Evolutionary conservation across 1,140 invertebrate genomes (phyloP), one percentile per base, ranked within the genome.

Genomic region (Meloidogyne chitwoodi): DNA sequence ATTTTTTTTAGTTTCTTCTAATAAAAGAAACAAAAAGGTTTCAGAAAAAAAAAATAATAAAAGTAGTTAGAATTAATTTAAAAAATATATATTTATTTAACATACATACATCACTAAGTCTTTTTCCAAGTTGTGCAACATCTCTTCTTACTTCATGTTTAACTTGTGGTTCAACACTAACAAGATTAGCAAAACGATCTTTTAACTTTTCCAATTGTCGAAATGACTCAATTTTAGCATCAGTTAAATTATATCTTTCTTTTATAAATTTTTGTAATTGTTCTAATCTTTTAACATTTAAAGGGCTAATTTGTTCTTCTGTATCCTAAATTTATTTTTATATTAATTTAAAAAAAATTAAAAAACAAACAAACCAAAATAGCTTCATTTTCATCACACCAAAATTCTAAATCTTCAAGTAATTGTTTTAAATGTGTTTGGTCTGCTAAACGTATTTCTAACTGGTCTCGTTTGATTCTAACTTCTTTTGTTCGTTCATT

Each of bases 81-180:
- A 62, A n/a, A 71, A 24, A 61, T n/a, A 61, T 29, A 14, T 66
- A 38, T 29, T n/a, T 66, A 38, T 19, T 19, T 4, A 41, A 22
- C 29, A 76, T n/a, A n/a, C 82, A 76, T 72, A 82, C 81, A 83
- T 85, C 81, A 44, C 81, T 82, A 14, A 85, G 61, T 44, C 83
- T 44, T 64, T 85, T 85, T 3, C 65, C 82, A 26, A 85, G 48
- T 26, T 83, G 80, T 16, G 79, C 75, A 22, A 83, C 83, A 65
- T 76, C 71, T 44, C 82, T 48, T 65, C 82, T 71, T 11, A 83
- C 74, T 74, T 81, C 75, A 68, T 83, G 82, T 74, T 83, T 83
- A 5, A 79, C 67, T 27, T 85, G 74, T 22, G 65, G 56, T 31
- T 79, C 77, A 10, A 85, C 82, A 61, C 16, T 77, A 24, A 38